Evolutionary conservation across 2,113 vertebrate genomes (phyloP).

Genomic region (Apteryx owenii): DNA sequence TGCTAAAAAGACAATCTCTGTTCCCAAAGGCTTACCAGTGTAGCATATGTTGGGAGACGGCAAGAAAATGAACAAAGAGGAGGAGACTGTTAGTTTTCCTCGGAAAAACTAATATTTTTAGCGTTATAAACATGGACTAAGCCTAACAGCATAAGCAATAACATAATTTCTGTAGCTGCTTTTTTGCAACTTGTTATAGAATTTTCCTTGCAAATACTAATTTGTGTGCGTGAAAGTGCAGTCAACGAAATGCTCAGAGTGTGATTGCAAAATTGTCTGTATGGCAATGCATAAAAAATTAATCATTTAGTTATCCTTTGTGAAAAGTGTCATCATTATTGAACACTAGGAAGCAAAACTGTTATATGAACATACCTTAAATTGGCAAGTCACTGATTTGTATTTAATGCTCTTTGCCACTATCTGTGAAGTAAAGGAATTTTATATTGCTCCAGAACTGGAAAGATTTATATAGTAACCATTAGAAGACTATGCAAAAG

Average conservation of each 20-base stretch:
- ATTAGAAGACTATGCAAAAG: conserved; percentile 55
- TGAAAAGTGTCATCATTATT: neutral
- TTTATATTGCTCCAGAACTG: conserved; percentile 38
- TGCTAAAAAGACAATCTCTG: fast-evolving
- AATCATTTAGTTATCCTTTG: neutral
- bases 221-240: neutral
- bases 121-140: neutral
- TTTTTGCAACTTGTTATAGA: conserved; percentile 17
- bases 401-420: conserved; percentile 40
- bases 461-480: conserved; percentile 60
- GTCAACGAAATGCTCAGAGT: neutral
- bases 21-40: fast-evolving
- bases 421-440: conserved; percentile 1
- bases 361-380: conserved; percentile 30
- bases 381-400: conserved; percentile 53
- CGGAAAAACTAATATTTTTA: neutral
- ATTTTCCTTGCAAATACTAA: conserved; percentile 4
- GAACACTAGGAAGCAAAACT: conserved; percentile 21
- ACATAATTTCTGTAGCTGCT: neutral
- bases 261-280: neutral
- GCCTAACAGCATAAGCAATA: neutral
- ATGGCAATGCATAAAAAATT: conserved; percentile 2
- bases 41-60: fast-evolving
- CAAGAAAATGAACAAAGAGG: neutral
- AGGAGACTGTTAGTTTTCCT: neutral